A percentile compares a stretch with the other conserved stretches of the same genome.
phyloP scores from a whole-genome alignment of 2,113 vertebrate species.

The Pyxicephalus adspersus region DNA sequence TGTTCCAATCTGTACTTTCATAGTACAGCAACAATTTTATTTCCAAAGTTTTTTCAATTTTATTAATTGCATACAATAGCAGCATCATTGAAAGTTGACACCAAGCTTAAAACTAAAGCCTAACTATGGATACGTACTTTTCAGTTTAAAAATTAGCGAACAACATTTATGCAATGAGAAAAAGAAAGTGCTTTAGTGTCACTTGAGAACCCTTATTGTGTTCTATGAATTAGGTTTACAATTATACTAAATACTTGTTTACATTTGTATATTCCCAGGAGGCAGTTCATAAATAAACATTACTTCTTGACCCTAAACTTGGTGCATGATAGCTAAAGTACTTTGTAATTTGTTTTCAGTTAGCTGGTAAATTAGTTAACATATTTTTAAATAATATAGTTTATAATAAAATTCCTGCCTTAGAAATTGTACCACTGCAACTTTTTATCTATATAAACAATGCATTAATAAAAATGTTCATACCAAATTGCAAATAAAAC shows the following conservation, averaged over 20 bases:
- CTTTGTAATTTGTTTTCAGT: slow-evolving; percentile 1
- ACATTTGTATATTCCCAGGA: neutral
- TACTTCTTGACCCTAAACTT: slow-evolving; percentile 13
- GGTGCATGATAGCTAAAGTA: neutral
- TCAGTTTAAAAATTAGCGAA: slow-evolving; percentile 2
- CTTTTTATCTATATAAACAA: no score
- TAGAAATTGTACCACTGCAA: neutral
- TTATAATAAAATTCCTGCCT: neutral
- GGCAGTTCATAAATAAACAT: neutral
- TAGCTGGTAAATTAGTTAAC: neutral
- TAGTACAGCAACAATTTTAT: no score
- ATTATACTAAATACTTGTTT: neutral
- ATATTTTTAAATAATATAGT: neutral
- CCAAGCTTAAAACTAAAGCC: no score
- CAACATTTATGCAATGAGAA: slow-evolving; percentile 7
- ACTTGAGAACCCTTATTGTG: neutral
- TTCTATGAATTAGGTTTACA: slow-evolving; percentile 17
- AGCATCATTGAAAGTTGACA: no score
- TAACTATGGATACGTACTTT: no score
- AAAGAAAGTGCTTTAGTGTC: neutral
- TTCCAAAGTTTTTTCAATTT: no score
- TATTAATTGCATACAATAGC: no score
- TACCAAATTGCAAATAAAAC: no score
- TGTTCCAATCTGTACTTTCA: no score
- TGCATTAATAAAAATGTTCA: no score